These are phyloP conservation scores for Drosophila pallidifrons DNA, from an alignment of 1,140 invertebrate species.

Conservation along the genomic window DNA sequence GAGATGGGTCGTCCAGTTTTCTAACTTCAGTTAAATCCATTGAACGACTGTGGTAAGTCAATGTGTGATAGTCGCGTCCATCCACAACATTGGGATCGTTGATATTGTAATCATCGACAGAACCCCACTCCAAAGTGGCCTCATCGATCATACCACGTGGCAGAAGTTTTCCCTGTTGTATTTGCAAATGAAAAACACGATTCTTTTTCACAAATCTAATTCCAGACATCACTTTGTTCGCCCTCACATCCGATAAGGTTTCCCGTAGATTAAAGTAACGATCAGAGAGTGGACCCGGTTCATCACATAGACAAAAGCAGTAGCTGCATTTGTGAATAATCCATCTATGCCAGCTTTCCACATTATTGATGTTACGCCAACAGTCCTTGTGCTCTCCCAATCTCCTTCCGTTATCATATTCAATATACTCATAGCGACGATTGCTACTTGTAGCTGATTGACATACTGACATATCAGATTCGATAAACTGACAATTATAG, in stretches of 20 bases:
- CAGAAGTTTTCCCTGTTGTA: not conserved
- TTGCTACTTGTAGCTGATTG: not conserved
- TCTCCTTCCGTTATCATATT: not conserved
- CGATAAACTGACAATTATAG: not conserved
- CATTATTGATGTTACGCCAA: not conserved
- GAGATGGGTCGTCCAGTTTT: not conserved
- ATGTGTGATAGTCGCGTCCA: not conserved
- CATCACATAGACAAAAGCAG: conserved; percentile 11
- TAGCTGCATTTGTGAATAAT: not conserved
- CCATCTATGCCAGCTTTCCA: conserved; percentile 3
- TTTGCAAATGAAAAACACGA: conserved; percentile 5
- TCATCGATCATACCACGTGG: not conserved
- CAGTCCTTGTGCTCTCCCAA: not conserved
- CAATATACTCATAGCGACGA: not conserved
- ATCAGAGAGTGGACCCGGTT: not conserved
- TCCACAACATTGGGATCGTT: not conserved
- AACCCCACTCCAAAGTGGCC: not conserved
- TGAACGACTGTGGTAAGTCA: not conserved
- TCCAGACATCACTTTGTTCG: not conserved
- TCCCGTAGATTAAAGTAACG: conserved; percentile 1
- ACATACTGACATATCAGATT: not conserved
- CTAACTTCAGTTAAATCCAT: not conserved
- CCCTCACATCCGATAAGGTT: not conserved
- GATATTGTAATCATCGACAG: not conserved
- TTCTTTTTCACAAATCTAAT: not conserved